phyloP scores from a whole-genome alignment of 2,797 vertebrate species.

The Numenius phaeopus region DNA sequence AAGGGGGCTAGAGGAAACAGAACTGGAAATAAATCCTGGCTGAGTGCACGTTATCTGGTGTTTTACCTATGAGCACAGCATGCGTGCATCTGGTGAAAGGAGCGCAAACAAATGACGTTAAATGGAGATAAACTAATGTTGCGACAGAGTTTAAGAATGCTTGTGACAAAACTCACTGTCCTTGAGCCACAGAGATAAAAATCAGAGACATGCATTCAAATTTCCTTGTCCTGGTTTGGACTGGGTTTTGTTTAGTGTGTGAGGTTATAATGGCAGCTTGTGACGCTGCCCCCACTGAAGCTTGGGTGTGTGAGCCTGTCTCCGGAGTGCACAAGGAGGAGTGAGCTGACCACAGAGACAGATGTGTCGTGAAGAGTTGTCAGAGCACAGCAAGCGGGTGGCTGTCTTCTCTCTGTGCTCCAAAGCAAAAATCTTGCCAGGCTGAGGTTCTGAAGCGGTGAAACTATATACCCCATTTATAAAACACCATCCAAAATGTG shows the following conservation, averaged over 20 bases:
- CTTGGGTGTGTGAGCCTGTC: neutral
- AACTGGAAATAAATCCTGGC: neutral
- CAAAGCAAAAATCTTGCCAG: neutral
- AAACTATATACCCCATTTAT: neutral
- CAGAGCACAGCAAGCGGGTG: neutral
- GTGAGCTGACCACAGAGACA: fast-evolving
- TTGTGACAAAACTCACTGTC: neutral
- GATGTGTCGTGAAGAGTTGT: neutral
- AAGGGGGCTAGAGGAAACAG: neutral
- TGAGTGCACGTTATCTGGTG: neutral
- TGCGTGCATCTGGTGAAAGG: neutral
- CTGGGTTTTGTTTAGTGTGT: neutral
- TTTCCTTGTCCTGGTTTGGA: neutral
- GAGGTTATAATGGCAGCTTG: neutral
- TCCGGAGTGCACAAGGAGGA: neutral
- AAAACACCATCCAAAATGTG: neutral
- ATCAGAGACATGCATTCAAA: neutral
- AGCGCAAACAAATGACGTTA: neutral
- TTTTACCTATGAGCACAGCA: neutral
- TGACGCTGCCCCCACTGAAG: neutral
- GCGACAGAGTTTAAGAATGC: neutral
- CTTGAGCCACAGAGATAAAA: neutral
- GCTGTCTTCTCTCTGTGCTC: neutral
- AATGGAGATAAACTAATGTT: neutral
- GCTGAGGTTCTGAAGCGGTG: neutral